phyloP scores from a whole-genome alignment of 2,888 invertebrate genomes.

The Cephus pygmeus region DNA sequence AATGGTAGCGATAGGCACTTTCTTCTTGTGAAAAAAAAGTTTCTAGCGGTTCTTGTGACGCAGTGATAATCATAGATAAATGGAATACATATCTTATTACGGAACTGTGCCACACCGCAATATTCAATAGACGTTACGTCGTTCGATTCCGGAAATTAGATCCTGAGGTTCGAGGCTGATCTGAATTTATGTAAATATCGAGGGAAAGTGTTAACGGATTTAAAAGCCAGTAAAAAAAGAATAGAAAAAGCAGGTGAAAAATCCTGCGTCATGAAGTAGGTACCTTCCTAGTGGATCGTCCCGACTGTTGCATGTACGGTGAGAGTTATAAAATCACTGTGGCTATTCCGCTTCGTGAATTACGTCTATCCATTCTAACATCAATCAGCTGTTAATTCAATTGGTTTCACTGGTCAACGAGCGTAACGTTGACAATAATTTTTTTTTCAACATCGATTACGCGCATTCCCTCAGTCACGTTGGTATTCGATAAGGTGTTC shows the following conservation, averaged over 20 bases:
- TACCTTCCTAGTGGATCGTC: neutral
- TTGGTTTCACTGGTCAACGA: neutral
- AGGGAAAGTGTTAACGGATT: neutral
- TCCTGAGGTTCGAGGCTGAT: neutral
- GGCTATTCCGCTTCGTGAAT: neutral
- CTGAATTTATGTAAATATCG: neutral
- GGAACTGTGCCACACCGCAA: neutral
- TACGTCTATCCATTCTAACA: neutral
- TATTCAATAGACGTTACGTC: neutral
- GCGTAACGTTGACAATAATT: neutral
- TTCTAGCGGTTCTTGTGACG: neutral
- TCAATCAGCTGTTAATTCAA: constrained; percentile 1
- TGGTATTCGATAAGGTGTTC: neutral
- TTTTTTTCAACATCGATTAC: neutral
- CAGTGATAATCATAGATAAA: neutral
- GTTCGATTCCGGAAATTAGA: neutral
- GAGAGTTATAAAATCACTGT: neutral
- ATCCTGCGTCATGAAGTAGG: neutral
- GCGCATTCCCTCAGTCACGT: neutral
- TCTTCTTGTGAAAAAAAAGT: neutral
- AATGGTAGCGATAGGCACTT: neutral
- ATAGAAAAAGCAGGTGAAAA: neutral
- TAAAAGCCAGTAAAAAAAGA: neutral
- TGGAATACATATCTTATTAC: neutral
- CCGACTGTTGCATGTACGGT: neutral